phyloP scores from a whole-genome alignment of 2,888 invertebrate genomes.

The Tenodera sinensis region DNA sequence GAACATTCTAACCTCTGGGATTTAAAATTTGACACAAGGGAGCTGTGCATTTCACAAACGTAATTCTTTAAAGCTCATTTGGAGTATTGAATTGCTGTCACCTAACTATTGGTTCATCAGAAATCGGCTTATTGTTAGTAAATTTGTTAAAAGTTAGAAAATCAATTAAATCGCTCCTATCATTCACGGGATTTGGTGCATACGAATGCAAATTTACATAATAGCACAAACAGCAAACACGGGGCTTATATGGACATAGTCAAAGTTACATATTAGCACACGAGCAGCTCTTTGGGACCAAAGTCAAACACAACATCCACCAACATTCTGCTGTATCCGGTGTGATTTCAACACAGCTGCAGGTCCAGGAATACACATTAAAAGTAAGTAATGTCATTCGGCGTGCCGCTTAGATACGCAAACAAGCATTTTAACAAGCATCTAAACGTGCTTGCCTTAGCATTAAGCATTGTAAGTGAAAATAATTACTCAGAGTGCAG shows the following conservation, averaged over 20 bases:
- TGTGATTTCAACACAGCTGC: neutral
- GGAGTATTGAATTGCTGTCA: neutral
- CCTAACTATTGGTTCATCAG: neutral
- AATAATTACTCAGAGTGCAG: too few species aligned
- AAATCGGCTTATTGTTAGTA: neutral
- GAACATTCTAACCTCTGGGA: too few species aligned
- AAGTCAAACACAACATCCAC: neutral
- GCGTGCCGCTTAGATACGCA: neutral
- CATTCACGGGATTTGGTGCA: neutral
- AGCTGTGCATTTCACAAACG: too few species aligned
- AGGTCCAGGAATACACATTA: neutral
- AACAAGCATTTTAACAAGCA: neutral
- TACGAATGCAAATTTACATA: neutral
- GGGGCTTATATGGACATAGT: neutral
- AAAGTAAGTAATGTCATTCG: neutral
- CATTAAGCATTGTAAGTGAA: too few species aligned
- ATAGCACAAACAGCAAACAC: conserved; percentile 2
- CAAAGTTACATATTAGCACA: conserved; percentile 11
- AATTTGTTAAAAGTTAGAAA: neutral
- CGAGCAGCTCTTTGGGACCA: neutral
- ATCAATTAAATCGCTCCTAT: neutral
- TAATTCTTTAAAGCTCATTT: too few species aligned
- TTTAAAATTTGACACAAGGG: too few species aligned
- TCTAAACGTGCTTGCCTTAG: too few species aligned
- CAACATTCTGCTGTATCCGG: neutral